Conservation (phyloP, 2,888 invertebrate species). For the Oscheius sp. region DNA sequence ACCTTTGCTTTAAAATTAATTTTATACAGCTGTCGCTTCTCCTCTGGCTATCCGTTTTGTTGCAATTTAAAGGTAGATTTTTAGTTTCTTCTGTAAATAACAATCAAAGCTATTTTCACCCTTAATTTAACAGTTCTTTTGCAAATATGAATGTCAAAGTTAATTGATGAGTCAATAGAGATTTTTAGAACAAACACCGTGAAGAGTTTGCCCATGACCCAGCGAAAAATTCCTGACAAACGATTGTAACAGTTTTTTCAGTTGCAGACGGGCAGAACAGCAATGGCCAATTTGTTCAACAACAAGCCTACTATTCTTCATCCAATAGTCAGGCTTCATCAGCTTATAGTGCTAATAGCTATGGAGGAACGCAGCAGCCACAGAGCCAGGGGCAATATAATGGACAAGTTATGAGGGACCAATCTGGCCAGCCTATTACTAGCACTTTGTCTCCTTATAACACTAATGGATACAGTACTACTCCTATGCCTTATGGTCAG, state of each 20-base stretch:
- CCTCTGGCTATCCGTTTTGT: too few species aligned
- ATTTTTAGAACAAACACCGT: conserved; percentile 2
- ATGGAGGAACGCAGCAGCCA: background rate
- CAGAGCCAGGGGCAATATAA: conserved; percentile 17
- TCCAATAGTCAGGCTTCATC: conserved; percentile 9
- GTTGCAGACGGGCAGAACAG: conserved; percentile 31
- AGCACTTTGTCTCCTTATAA: background rate
- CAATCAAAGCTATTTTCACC: too few species aligned
- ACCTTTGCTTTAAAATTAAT: background rate
- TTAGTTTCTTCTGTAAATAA: too few species aligned
- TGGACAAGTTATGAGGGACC: conserved; percentile 13
- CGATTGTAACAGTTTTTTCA: conserved; percentile 1
- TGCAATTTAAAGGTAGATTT: too few species aligned
- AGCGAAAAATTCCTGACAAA: background rate
- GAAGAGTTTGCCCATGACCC: conserved; percentile 6
- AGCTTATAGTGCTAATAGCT: background rate
- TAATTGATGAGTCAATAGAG: background rate
- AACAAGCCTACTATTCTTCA: conserved; percentile 1
- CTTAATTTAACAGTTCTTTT: too few species aligned
- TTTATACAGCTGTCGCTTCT: too few species aligned
- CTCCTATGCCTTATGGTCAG: background rate
- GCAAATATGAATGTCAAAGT: conserved; percentile 19
- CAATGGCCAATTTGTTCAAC: conserved; percentile 22
- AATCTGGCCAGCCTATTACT: background rate
- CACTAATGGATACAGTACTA: background rate